Evolutionary conservation across 2,113 vertebrate genomes (phyloP), one percentile per base, ranked within the genome.

Genomic region (Trematomus loennbergii): DNA sequence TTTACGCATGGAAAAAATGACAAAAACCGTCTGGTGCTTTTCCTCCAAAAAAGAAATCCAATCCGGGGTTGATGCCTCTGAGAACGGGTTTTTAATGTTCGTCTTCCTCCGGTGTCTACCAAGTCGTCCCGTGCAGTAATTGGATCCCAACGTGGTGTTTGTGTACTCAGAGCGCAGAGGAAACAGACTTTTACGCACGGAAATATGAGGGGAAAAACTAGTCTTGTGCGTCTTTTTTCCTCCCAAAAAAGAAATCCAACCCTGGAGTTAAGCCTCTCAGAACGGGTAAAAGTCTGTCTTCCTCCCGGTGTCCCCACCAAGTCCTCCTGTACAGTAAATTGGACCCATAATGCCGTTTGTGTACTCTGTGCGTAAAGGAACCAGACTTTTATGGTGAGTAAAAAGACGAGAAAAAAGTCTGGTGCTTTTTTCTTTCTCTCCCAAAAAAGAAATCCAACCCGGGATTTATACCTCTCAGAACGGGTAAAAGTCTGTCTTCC

Each of bases 91-190:
- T 29, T 3, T 29, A 29, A 55, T 1, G 29, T 12, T 13, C 3
- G 55, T 15, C 12, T 46, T 18, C 55, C 29, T 17, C 33, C 40
- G n/a, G 15, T 33, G 1, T 22, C 94, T 95, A 98, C 97, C 97
- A 98, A 67, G 97, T 98, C 87, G 97, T 96, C 87, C 97, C 96
- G 80, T 98, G 98, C 54, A 98, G 97, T 92, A 98, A 91, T 94
- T 96, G 83, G 96, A 91, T 50, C 94, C 96, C 43, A 97, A 94
- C 94, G 96, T 95, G 76, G 94, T 94, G 88, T 93, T 93, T 58
- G 88, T 95, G 89, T 97, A 98, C 68, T 98, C 97, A 52, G 36
- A 55, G 77, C 78, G 49, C 65, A 36, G 54, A 63, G 68, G 72
- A 80, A 46, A 67, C 73, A 11, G 16, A 70, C 29, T 29, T 29